phyloP scores from a whole-genome alignment of 2,113 vertebrate genomes.

The Actenoides hombroni region DNA sequence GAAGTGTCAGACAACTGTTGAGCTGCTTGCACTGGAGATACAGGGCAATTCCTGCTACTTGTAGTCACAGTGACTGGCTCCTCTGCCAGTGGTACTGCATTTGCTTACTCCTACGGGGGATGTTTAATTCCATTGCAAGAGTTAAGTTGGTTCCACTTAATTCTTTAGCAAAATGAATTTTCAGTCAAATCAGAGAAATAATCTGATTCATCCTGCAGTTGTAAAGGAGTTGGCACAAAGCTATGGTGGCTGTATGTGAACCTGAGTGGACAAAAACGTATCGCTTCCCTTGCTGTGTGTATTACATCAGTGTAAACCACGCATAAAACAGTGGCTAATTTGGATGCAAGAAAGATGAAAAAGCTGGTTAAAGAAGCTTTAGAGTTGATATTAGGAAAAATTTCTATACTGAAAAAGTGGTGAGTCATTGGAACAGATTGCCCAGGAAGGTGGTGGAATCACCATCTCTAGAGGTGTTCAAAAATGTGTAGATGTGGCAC shows the following conservation, averaged over 20 bases:
- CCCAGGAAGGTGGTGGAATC: no score
- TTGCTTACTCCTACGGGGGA: not conserved
- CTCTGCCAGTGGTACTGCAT: not conserved
- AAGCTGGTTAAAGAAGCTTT: not conserved
- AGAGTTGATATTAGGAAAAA: not conserved
- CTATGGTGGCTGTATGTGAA: rapidly evolving
- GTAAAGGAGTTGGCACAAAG: not conserved
- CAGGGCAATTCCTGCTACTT: not conserved
- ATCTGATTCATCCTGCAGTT: not conserved
- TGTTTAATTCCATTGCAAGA: not conserved
- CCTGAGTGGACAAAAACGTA: not conserved
- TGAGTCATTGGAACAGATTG: no score
- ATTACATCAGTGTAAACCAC: not conserved
- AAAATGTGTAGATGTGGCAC: no score
- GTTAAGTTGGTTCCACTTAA: not conserved
- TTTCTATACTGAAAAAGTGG: no score
- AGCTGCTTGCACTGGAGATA: not conserved
- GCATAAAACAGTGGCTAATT: not conserved
- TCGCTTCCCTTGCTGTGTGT: not conserved
- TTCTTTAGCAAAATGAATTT: not conserved
- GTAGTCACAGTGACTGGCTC: not conserved
- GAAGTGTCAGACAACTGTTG: not conserved
- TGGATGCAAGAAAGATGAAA: not conserved
- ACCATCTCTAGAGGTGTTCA: no score
- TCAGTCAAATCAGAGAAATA: not conserved